These are phyloP conservation scores for Hydraecia micacea DNA, from an alignment of 2,888 invertebrate genomes.

Conservation along the genomic window DNA sequence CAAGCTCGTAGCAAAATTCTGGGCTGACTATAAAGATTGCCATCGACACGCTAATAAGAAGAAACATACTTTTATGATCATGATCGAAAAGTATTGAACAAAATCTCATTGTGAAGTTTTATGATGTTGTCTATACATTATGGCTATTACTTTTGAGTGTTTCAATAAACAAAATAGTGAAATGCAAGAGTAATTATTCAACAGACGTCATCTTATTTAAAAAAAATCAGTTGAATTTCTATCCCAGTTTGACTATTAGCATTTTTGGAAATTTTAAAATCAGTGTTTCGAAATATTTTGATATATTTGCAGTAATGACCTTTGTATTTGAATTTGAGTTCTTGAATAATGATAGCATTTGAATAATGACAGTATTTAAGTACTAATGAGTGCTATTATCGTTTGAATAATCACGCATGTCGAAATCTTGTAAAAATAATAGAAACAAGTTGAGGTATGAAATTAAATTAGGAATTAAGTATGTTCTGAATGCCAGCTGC, in stretches of 20 bases:
- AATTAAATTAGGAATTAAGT: not conserved
- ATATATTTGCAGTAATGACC: constrained; percentile 19
- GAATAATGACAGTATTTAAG: constrained; percentile 40
- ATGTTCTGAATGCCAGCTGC: not conserved
- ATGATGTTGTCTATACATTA: not conserved
- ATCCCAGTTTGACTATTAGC: constrained; percentile 2
- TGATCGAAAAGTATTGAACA: not conserved
- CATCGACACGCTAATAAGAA: too few species aligned
- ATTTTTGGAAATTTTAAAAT: constrained; percentile 11
- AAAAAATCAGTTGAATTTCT: not conserved
- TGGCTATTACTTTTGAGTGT: not conserved
- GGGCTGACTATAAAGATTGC: too few species aligned
- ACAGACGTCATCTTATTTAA: not conserved
- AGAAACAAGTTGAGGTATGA: not conserved
- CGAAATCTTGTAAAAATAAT: not conserved
- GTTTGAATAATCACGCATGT: constrained; percentile 26
- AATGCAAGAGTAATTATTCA: not conserved
- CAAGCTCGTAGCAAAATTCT: too few species aligned
- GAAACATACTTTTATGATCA: not conserved
- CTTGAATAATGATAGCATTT: constrained; percentile 43
- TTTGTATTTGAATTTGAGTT: constrained; percentile 28
- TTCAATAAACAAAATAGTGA: not conserved
- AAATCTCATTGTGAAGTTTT: not conserved
- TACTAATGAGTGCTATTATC: constrained; percentile 29
- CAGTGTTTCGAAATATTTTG: constrained; percentile 20